A percentile compares a stretch with the other conserved stretches of the same genome.
Evolutionary conservation across 2,113 vertebrate genomes (phyloP).

Genomic region (Hemibagrus wyckioides): DNA sequence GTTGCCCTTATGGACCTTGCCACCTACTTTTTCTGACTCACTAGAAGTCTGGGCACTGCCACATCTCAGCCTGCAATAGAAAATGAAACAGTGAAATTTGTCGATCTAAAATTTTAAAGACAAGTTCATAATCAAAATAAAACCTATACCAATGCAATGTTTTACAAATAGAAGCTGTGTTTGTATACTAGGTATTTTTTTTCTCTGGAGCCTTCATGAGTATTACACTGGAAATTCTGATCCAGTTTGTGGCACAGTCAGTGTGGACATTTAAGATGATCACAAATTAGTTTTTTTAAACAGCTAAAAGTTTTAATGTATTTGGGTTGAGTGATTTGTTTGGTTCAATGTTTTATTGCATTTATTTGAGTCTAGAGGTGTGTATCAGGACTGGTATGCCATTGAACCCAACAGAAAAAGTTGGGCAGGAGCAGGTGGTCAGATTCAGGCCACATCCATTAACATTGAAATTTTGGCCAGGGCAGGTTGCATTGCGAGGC

Average conservation of each 20-base stretch:
- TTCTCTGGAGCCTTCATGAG: too few relatives aligned
- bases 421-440: not conserved
- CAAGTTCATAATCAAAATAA: not conserved
- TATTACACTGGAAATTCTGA: too few relatives aligned
- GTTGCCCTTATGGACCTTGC: not conserved
- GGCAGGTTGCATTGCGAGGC: not conserved
- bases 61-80: conserved; percentile 63
- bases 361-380: not conserved
- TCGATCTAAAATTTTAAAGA: not conserved
- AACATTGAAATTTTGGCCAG: too few relatives aligned
- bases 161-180: not conserved
- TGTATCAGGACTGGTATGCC: not conserved
- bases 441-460: too few relatives aligned
- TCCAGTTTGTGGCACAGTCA: not conserved
- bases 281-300: not conserved
- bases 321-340: not conserved
- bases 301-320: not conserved
- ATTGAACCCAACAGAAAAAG: not conserved
- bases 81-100: not conserved
- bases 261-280: not conserved
- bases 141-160: not conserved
- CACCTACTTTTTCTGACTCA: not conserved
- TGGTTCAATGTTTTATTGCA: not conserved
- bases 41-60: conserved; percentile 38
- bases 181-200: too few relatives aligned